Conservation (phyloP, 2,888 invertebrate species). For the Diplolepis rosae region DNA sequence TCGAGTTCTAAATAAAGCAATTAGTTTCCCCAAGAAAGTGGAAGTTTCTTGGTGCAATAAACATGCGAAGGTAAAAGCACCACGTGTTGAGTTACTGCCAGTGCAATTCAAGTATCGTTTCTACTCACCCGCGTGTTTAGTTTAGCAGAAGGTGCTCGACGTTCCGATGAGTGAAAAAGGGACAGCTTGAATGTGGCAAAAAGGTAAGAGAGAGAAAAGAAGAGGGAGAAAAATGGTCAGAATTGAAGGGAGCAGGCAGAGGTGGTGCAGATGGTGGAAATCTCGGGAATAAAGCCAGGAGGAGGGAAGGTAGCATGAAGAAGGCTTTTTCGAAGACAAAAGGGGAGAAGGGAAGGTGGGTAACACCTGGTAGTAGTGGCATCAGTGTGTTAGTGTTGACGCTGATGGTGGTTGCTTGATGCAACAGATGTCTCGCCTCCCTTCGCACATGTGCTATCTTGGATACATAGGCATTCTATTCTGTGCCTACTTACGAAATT, state of each 20-base stretch:
- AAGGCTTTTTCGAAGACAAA: conserved; percentile 34
- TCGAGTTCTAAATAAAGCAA: too few species aligned
- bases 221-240: conserved; percentile 19
- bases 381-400: conserved; percentile 33
- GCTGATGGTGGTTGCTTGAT: conserved; percentile 39
- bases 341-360: conserved; percentile 38
- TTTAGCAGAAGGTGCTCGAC: background rate
- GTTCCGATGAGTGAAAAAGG: background rate
- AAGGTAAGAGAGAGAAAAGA: background rate
- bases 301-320: conserved; percentile 34
- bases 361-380: conserved; percentile 41
- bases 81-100: background rate
- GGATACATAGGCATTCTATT: conserved; percentile 16
- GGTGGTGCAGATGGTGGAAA: conserved; percentile 40
- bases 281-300: conserved; percentile 41
- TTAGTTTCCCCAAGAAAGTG: too few species aligned
- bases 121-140: conserved; percentile 7
- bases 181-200: conserved; percentile 18
- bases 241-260: conserved; percentile 8
- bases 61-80: background rate
- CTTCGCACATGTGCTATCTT: conserved; percentile 43
- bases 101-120: conserved; percentile 4
- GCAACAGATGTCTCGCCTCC: conserved; percentile 44
- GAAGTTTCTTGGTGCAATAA: background rate
- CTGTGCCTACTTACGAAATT: background rate